These are phyloP conservation scores for Vimba vimba DNA, from an alignment of 2,113 vertebrate genomes.

Conservation along the genomic window DNA sequence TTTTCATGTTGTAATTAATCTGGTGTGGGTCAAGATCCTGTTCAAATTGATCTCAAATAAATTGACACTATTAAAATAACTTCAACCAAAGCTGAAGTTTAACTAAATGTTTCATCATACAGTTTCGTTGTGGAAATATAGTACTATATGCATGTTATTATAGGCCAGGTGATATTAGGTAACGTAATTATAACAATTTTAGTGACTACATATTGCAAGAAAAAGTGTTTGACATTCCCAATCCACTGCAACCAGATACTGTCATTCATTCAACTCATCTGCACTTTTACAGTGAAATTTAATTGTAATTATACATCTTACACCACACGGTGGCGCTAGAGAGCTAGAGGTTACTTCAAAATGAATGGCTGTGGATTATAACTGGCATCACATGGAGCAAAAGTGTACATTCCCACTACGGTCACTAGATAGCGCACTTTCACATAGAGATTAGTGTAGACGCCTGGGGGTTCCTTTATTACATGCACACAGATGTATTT, in stretches of 20 bases:
- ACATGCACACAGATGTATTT: background rate
- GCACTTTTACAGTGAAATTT: background rate
- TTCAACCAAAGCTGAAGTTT: background rate
- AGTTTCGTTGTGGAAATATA: background rate
- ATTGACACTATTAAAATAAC: background rate
- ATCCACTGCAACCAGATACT: background rate
- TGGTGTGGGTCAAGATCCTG: slow-evolving; percentile 21
- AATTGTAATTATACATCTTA: background rate
- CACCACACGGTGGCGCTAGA: background rate
- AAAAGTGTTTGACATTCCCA: background rate
- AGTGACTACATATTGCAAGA: background rate
- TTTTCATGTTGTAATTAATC: slow-evolving; percentile 73
- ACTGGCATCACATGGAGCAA: background rate
- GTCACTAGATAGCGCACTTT: slow-evolving; percentile 32
- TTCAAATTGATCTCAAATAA: background rate
- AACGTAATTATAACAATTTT: background rate
- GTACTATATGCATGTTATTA: background rate
- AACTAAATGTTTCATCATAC: background rate
- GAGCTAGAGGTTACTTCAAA: background rate
- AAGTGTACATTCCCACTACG: background rate
- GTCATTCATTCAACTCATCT: background rate
- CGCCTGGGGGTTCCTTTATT: background rate
- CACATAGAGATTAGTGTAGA: background rate
- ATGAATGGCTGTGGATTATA: background rate
- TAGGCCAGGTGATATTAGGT: background rate